phyloP scores from a whole-genome alignment of 2,113 vertebrate species.

The Nymphicus hollandicus region DNA sequence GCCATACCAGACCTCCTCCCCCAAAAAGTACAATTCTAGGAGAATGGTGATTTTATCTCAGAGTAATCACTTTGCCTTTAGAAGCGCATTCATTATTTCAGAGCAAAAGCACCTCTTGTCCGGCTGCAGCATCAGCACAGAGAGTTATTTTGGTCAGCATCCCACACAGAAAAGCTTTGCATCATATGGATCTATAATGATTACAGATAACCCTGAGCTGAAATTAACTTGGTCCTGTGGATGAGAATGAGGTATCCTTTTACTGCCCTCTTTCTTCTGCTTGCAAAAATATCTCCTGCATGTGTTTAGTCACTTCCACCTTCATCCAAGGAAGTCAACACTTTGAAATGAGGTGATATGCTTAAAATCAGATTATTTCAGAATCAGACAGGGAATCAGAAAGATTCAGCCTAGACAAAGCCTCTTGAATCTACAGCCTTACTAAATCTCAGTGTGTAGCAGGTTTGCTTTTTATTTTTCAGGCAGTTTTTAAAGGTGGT shows the following conservation, averaged over 20 bases:
- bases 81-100: neutral
- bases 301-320: neutral
- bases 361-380: neutral
- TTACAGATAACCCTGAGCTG: neutral
- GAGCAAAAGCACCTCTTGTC: neutral
- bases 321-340: neutral
- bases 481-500: neutral
- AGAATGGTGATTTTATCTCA: neutral
- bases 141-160: neutral
- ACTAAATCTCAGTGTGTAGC: neutral
- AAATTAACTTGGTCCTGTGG: neutral
- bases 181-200: neutral
- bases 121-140: neutral
- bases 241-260: neutral
- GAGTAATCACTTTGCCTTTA: neutral
- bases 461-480: neutral
- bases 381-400: neutral
- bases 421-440: neutral
- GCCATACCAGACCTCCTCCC: neutral
- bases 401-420: neutral
- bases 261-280: constrained; percentile 53
- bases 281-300: neutral
- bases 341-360: neutral
- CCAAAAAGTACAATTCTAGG: accelerated
- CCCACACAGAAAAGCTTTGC: neutral